A percentile compares a stretch with the other conserved stretches of the same genome.
Conservation (phyloP, 2,113 vertebrate species). For the Myxocyprinus asiaticus region DNA sequence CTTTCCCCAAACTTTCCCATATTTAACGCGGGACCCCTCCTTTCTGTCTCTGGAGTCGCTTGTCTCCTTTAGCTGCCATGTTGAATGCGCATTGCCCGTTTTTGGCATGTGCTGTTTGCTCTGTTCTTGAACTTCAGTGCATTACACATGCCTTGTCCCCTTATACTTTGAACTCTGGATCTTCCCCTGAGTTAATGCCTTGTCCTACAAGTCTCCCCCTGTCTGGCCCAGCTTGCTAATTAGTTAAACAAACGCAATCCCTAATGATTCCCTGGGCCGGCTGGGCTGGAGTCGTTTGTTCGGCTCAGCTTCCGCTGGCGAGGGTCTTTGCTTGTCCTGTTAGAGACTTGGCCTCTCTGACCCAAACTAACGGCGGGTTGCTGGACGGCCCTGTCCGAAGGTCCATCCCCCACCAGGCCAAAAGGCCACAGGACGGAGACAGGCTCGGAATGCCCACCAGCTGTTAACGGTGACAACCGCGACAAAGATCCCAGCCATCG, state of each 20-base stretch:
- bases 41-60: slow-evolving; percentile 63
- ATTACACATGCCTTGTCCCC: slow-evolving; percentile 81
- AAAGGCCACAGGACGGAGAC: slow-evolving; percentile 85
- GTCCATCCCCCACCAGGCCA: slow-evolving; percentile 82
- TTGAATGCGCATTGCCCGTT: slow-evolving; percentile 63
- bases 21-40: slow-evolving; percentile 83
- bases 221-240: slow-evolving; percentile 93
- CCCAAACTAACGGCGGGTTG: slow-evolving; percentile 84
- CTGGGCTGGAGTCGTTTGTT: slow-evolving; percentile 80
- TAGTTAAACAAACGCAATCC: slow-evolving; percentile 94
- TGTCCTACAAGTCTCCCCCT: slow-evolving; percentile 82
- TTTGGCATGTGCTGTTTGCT: slow-evolving; percentile 89
- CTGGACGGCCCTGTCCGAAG: slow-evolving; percentile 85
- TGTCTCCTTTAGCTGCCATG: slow-evolving; percentile 52
- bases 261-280: slow-evolving; percentile 82
- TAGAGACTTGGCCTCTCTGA: slow-evolving; percentile 90
- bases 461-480: slow-evolving; percentile 88
- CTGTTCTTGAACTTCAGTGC: slow-evolving; percentile 99
- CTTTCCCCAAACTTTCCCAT: slow-evolving; percentile 89
- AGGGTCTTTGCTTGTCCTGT: slow-evolving; percentile 76
- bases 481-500: slow-evolving; percentile 82
- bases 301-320: slow-evolving; percentile 72
- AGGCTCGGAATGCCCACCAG: slow-evolving; percentile 88
- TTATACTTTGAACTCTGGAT: slow-evolving; percentile 80
- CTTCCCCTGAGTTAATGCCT: slow-evolving; percentile 71